A percentile compares a stretch with the other conserved stretches of the same genome.
Evolutionary conservation across 92 coral and sea anemone genomes (phyloP).

Genomic region (Siderastrea siderea): DNA sequence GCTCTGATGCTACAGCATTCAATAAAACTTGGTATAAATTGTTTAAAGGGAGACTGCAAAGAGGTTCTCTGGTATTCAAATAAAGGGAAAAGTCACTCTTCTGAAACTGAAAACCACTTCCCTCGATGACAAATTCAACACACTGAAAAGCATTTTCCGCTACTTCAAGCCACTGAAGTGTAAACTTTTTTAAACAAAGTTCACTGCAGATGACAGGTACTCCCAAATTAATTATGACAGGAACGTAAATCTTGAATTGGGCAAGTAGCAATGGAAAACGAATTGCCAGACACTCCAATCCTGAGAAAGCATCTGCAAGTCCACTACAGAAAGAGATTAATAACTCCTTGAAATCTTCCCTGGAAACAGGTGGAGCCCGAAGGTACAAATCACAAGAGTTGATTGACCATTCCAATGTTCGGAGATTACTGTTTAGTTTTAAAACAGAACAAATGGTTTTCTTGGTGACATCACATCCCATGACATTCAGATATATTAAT

Average conservation of each 20-base stretch:
- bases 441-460: constrained; percentile 37
- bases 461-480: constrained; percentile 55
- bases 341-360: background rate
- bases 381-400: background rate
- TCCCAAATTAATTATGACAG: background rate
- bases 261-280: background rate
- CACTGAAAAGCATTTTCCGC: background rate
- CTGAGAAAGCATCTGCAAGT: constrained; percentile 6
- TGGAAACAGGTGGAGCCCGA: background rate
- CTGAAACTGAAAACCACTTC: background rate
- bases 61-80: background rate
- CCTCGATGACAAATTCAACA: constrained; percentile 12
- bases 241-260: background rate
- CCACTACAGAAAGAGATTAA: constrained; percentile 4
- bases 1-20: background rate
- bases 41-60: background rate
- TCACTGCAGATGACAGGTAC: constrained; percentile 27
- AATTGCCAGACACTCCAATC: constrained; percentile 38
- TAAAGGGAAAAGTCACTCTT: background rate
- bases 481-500: constrained; percentile 52
- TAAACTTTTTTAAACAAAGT: constrained; percentile 6
- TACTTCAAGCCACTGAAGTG: constrained; percentile 29
- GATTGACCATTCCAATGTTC: constrained; percentile 24
- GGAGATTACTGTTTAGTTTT: constrained; percentile 28
- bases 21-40: background rate